These are phyloP conservation scores for Peromyscus nudipes DNA, from an alignment of 2,797 vertebrate species.

Conservation along the genomic window DNA sequence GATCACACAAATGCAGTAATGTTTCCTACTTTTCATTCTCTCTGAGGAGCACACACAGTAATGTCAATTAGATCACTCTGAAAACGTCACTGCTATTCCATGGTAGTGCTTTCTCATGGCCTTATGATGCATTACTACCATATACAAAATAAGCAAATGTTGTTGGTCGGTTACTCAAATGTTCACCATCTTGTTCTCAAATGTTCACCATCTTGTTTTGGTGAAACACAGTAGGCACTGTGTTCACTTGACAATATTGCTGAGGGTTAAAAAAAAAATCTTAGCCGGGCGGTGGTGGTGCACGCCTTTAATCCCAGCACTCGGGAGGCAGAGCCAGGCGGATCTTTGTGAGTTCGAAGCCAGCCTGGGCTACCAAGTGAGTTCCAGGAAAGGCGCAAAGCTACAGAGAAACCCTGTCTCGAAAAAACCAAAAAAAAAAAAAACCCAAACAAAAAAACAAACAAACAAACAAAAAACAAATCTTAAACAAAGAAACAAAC, in stretches of 20 bases:
- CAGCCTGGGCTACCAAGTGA: too few relatives aligned
- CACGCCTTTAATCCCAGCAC: too few relatives aligned
- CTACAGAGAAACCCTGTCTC: too few relatives aligned
- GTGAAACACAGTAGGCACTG: slow-evolving; percentile 33
- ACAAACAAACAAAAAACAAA: too few relatives aligned
- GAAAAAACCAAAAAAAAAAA: too few relatives aligned
- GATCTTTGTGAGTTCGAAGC: too few relatives aligned
- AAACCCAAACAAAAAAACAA: too few relatives aligned
- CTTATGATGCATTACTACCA: background rate
- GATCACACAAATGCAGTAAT: background rate
- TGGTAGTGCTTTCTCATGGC: background rate
- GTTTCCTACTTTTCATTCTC: background rate
- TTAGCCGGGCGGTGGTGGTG: too few relatives aligned
- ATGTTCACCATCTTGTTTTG: slow-evolving; percentile 30
- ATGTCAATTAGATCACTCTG: background rate
- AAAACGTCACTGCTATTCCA: background rate
- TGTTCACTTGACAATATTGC: slow-evolving; percentile 5
- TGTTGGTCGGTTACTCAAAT: slow-evolving; percentile 18
- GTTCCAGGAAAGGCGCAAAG: too few relatives aligned
- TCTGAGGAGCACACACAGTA: background rate
- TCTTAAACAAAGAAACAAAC: background rate
- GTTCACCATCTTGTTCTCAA: slow-evolving; percentile 3
- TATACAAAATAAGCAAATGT: background rate
- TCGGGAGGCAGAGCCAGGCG: too few relatives aligned
- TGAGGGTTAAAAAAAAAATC: background rate